These are phyloP conservation scores for Drosophila nigromelanica DNA, from an alignment of 1,140 invertebrate species.

Conservation along the genomic window DNA sequence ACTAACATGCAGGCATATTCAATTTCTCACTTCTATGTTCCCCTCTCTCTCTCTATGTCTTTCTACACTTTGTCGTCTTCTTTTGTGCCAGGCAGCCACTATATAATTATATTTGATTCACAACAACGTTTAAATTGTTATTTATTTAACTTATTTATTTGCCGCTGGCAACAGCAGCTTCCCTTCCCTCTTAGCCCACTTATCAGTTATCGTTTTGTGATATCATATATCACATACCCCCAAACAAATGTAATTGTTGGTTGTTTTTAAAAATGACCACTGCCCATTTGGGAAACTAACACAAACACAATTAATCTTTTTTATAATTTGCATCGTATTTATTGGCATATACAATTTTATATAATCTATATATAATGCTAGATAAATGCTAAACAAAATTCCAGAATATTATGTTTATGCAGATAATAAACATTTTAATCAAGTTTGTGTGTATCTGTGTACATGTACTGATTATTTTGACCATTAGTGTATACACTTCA, in stretches of 20 bases:
- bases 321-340: no score
- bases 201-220: constrained; percentile 7
- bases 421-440: no score
- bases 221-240: background rate
- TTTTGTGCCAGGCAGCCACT: constrained; percentile 16
- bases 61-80: constrained; percentile 12
- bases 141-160: constrained; percentile 37
- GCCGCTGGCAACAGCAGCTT: background rate
- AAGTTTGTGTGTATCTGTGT: no score
- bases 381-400: no score
- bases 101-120: constrained; percentile 52
- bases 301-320: no score
- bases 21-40: constrained; percentile 31
- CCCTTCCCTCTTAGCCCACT: constrained; percentile 1
- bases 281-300: background rate
- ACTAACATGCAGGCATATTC: constrained; percentile 44
- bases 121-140: constrained; percentile 42
- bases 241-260: background rate
- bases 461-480: no score
- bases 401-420: no score
- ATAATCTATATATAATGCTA: no score
- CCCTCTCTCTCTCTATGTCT: background rate
- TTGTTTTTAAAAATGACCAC: background rate
- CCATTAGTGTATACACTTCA: no score
- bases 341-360: no score